Base-by-base conservation (phyloP, 2,888 invertebrate species). In the Epistrophella euchroma region DNA sequence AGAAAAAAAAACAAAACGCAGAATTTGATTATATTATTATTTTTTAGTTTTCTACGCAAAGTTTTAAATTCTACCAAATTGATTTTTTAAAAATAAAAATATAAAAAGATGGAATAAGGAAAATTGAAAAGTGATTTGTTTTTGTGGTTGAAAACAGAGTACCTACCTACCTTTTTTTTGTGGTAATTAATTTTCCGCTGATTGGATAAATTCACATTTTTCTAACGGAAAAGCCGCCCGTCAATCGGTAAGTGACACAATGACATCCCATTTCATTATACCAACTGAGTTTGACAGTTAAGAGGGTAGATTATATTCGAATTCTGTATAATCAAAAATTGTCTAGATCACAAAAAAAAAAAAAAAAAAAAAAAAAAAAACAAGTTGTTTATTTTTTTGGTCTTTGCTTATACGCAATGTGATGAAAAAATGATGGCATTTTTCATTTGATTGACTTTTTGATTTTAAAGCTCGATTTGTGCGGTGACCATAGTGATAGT, bases 201-300 rank as follows among this genome's bases (percentile, higher is more conserved):
- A 66, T 66, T 66, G 47, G 66, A 66, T 66, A 35, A 47, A 66
- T 66, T 66, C 17, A 1, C 35, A n/a, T 66, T 13, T 22, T n/a
- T 35, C 19, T n/a, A 32, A 47, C 19, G 22, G 15, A 35, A 32
- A 50, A 50, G 47, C 32, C 17, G 35, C 32, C 25, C 66, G 32
- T 50, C 66, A 66, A n/a, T 32, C n/a, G 66, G 66, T 66, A 66
- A 66, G 66, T 66, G 66, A 66, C 47, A 66, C n/a, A 19, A 19
- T 66, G 47, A 66, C 66, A 66, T 32, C 19, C 13, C 13, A 50
- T 66, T 50, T 50, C 35, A 35, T 35, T 32, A 19, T n/a, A 50
- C 22, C 28, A 35, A 15, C 19, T 2, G 45, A 28, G 45, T 45
- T 45, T 64, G 66, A 66, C 47, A 66, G 66, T 66, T n/a, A 45